These are phyloP conservation scores for Leptinotarsa defecta DNA, from an alignment of 1,140 invertebrate genomes.

Conservation along the genomic window DNA sequence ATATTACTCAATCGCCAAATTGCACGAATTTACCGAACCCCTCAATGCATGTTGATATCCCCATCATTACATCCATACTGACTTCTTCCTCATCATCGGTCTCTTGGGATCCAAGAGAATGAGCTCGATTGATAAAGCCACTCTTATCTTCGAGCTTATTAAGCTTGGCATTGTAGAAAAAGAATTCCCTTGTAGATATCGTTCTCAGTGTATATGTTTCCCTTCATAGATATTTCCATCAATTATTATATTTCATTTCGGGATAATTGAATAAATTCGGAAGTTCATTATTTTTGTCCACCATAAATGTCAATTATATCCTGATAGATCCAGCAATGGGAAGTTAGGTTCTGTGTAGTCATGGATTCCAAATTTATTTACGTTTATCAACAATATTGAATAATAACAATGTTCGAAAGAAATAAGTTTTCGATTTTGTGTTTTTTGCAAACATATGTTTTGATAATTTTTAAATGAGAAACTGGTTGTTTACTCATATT, in stretches of 20 bases:
- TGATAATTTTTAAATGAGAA: too few relatives aligned
- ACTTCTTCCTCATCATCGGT: not conserved
- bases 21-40: not conserved
- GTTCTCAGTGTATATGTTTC: not conserved
- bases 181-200: not conserved
- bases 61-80: not conserved
- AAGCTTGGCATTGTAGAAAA: not conserved
- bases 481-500: too few relatives aligned
- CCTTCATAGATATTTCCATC: not conserved
- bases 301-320: too few relatives aligned
- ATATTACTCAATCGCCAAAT: too few relatives aligned
- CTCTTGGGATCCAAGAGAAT: not conserved
- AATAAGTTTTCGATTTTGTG: too few relatives aligned
- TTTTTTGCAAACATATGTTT: too few relatives aligned
- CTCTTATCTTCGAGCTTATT: not conserved
- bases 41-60: not conserved
- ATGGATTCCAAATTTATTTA: too few relatives aligned
- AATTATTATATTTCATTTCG: not conserved
- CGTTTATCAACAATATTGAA: too few relatives aligned
- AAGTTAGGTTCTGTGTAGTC: too few relatives aligned
- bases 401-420: too few relatives aligned
- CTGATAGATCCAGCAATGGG: too few relatives aligned
- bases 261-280: not conserved
- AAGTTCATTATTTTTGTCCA: too few relatives aligned
- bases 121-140: slow-evolving; percentile 5